Evolutionary conservation across 92 coral and sea anemone genomes (phyloP), one percentile per base, ranked within the genome.

Genomic region (Paramuricea clavata): DNA sequence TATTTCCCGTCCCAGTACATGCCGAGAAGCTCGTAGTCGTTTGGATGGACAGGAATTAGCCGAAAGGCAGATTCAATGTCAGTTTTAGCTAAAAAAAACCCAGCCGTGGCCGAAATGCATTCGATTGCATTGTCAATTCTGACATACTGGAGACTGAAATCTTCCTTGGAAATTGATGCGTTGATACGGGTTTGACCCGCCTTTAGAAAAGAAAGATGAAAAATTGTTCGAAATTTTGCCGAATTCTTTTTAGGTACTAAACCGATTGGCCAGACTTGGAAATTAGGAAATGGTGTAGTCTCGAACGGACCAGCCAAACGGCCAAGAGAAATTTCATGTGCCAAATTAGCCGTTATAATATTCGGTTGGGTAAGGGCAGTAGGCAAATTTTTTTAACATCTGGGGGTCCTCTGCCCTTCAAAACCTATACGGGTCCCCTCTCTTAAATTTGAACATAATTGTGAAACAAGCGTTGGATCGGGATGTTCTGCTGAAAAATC

Each of bases 191-290:
- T 68, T 30, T 19, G 19, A 17, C 85, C 85, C 16, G 61, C 78
- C 39, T 86, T 85, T 30, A 85, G 89, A 32, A 77, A 76, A 44
- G 89, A 86, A 31, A 76, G 59, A 30, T 76, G 85, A 82, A 76
- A 77, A 25, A 86, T 85, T 47, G 88, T 52, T 12, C 84, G 83
- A 68, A 86, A 86, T 76, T 78, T 86, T 31, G 23, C 86, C 11
- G 90, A 86, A 78, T 86, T 85, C 61, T 86, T 86, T 56, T 86
- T 86, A n/a, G 87, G 88, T 61, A 81, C 91, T 19, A 90, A 49
- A 59, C 86, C 81, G 35, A 86, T 75, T 42, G 93, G 88, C 17
- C 79, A 87, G 39, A 81, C 87, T 90, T 90, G 34, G 67, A 25
- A 74, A 90, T 90, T 90, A 31, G 76, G 28, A 74, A 90, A 86